Base-by-base conservation (phyloP, 2,888 invertebrate genomes). In the Azorinus chamasolen region DNA sequence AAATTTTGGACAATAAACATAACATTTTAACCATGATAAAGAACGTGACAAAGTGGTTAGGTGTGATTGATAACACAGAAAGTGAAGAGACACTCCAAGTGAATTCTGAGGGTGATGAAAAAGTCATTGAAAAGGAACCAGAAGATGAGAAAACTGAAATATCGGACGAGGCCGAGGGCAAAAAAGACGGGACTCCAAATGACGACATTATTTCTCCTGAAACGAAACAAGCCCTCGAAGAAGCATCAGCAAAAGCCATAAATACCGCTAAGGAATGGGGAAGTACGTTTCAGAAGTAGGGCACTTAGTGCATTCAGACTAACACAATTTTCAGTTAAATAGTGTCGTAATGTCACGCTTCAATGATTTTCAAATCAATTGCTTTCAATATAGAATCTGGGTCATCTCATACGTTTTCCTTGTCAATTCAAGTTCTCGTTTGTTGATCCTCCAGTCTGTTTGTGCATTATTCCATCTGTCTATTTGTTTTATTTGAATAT, bases 181-280 rank as follows among this genome's bases (percentile, higher is more conserved):
- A 78, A 43, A 53, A 83, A 14, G 80, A 79, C n/a, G 79, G 69
- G 12, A 79, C 77, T 39, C 85, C 88, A 46, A 80, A 78, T 45
- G 79, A 79, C 54, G 85, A 85, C 43, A 65, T 83, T 18, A 85
- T 88, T 14, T 70, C 83, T 20, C 81, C 83, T 32, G 70, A 83
- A 68, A 84, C 88, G 2, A 80, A 87, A 51, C 84, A 88, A 39
- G 83, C 89, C 10, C 66, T 92, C 0, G 91, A 91, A 65, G 92
- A 92, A 65, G 89, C 89, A 45, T 90, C 92, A 37, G 85, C 87
- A n/a, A 90, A 91, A 74, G 92, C 92, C 1, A 80, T 91, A 16
- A 89, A 85, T 64, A 88, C 92, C 43, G 92, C 92, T 10, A 92
- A 92, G 68, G 91, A 92, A 81, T 92, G 91, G 91, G 92, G 92